Evolutionary conservation across 1,140 invertebrate species (phyloP), one percentile per base, ranked within the genome.

Genomic region (Campodea augens): DNA sequence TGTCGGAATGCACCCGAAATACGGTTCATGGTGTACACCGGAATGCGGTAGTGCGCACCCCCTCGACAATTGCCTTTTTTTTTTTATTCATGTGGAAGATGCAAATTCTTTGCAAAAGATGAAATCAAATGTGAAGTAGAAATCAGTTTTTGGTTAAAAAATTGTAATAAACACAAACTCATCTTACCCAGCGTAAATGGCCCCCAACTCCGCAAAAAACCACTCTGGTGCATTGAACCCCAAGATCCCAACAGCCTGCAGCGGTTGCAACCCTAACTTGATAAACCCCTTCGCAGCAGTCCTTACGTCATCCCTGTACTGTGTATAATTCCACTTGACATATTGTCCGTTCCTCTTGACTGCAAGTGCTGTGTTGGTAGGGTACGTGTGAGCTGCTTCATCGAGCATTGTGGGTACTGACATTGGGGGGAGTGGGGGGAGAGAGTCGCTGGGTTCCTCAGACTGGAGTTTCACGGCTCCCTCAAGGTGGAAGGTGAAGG

Each of bases 111-210:
- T n/a, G n/a, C n/a, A n/a, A n/a, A n/a, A n/a, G n/a, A n/a, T n/a
- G n/a, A n/a, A n/a, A n/a, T n/a, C n/a, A n/a, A n/a, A n/a, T n/a
- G n/a, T n/a, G n/a, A n/a, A n/a, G n/a, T n/a, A n/a, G n/a, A n/a
- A n/a, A n/a, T n/a, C n/a, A n/a, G n/a, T n/a, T n/a, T n/a, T n/a
- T n/a, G n/a, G n/a, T n/a, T n/a, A n/a, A n/a, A n/a, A n/a, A n/a
- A n/a, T n/a, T n/a, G n/a, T n/a, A n/a, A n/a, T n/a, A n/a, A n/a
- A n/a, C n/a, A n/a, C n/a, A n/a, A n/a, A n/a, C n/a, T n/a, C n/a
- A n/a, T n/a, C n/a, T n/a, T n/a, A n/a, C n/a, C 88, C 87, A 47
- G 88, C 86, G 60, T 87, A 85, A 56, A 92, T 89, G n/a, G 84
- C 78, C 2, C 72, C 88, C 41, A 93, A 60, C 57, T 88, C 75